Evolutionary conservation across 2,888 invertebrate species (phyloP), one percentile per base, ranked within the genome.

Genomic region (Eupithecia subfuscata): DNA sequence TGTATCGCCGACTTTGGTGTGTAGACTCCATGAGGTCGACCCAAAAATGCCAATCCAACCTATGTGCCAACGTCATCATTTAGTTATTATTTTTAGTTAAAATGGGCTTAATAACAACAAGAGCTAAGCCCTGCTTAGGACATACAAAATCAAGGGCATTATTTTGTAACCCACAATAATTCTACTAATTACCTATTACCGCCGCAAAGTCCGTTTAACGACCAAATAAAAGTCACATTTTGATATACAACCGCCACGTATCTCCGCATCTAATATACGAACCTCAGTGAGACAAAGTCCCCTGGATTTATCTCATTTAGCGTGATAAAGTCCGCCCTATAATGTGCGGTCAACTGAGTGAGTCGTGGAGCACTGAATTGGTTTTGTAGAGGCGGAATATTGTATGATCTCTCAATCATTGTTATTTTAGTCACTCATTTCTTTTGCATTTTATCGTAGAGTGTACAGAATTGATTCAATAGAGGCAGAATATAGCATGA

Each of bases 281-380:
- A 71, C 74, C 77, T 72, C 71, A 69, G 74, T 71, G 12, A 67
- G 72, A 77, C 77, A 74, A 74, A 77, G 60, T 77, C 75, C 48
- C 52, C 30, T 67, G 48, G 70, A 77, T 77, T 72, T 77, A 77
- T 77, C 77, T 77, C 74, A 77, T 77, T 77, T 77, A 77, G 67
- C 60, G 74, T 73, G 77, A 77, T 77, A 77, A 77, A 77, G 74
- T 67, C 69, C 63, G 56, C 30, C 68, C 67, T 69, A 70, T 75
- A 77, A 77, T 70, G 77, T 71, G 71, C 30, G 75, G 77, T 79
- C 73, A 77, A 68, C 79, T 73, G 67, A 69, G 37, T 75, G 73
- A 45, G 40, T 14, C 74, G 5, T 43, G 34, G 75, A 56, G 74
- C 7, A 64, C 18, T 60, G 60, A 25, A 60, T 60, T 25, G 60